Conservation (phyloP, 1,140 invertebrate species). For the Drosophila saltans region DNA sequence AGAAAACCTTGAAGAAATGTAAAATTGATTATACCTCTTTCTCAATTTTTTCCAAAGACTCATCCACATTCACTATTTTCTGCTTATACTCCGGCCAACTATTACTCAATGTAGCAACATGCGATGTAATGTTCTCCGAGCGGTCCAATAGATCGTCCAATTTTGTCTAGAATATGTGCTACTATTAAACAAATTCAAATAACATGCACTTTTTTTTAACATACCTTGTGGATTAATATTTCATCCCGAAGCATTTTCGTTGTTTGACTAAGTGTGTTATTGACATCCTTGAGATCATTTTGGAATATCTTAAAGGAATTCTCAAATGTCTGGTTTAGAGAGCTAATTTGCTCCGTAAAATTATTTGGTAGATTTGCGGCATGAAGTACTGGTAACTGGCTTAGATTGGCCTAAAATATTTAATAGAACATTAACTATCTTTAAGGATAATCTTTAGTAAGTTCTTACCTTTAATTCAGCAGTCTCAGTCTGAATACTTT, state of each 20-base stretch:
- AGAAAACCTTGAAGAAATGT: too few species aligned
- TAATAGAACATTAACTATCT: neutral
- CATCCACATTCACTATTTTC: slow-evolving; percentile 59
- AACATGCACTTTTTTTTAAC: neutral
- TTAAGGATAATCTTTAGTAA: neutral
- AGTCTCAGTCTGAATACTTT: slow-evolving; percentile 55
- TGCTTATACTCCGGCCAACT: slow-evolving; percentile 74
- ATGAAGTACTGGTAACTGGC: slow-evolving; percentile 46
- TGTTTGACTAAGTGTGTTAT: slow-evolving; percentile 72
- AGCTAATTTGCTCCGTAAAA: slow-evolving; percentile 55
- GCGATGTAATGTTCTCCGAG: slow-evolving; percentile 72
- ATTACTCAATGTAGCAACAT: slow-evolving; percentile 73
- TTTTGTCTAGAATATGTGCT: slow-evolving; percentile 54
- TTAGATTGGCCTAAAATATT: slow-evolving; percentile 55
- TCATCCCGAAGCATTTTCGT: slow-evolving; percentile 68
- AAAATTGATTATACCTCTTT: slow-evolving; percentile 53
- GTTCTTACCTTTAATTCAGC: slow-evolving; percentile 55
- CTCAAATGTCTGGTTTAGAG: slow-evolving; percentile 48
- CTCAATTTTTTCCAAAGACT: slow-evolving; percentile 58
- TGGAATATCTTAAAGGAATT: slow-evolving; percentile 46
- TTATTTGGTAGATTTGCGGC: slow-evolving; percentile 43
- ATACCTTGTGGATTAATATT: slow-evolving; percentile 65
- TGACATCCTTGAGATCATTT: slow-evolving; percentile 57
- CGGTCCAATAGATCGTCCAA: slow-evolving; percentile 73
- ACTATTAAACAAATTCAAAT: slow-evolving; percentile 5